phyloP scores from a whole-genome alignment of 2,113 vertebrate genomes.

The Ceyx melanurus region DNA sequence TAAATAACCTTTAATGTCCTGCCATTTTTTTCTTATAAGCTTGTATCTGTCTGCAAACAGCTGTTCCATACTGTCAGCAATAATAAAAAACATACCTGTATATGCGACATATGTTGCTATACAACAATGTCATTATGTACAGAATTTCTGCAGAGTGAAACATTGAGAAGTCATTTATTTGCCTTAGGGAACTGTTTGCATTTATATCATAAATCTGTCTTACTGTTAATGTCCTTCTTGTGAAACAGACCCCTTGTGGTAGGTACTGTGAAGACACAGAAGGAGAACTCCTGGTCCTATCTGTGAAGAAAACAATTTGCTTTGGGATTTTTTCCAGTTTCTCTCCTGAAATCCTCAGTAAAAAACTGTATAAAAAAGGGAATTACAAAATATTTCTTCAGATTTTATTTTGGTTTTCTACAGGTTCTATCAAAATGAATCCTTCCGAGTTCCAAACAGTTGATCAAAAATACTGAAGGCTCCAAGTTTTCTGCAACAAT shows the following conservation, averaged over 20 bases:
- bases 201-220: background rate
- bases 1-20: background rate
- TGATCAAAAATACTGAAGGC: background rate
- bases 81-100: background rate
- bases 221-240: background rate
- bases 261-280: background rate
- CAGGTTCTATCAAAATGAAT: background rate
- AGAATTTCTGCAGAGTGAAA: background rate
- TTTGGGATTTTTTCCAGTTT: background rate
- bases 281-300: background rate
- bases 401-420: background rate
- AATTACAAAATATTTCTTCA: background rate
- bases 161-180: background rate
- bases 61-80: background rate
- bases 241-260: conserved; percentile 16
- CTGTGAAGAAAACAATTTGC: background rate
- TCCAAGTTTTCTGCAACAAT: background rate
- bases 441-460: background rate
- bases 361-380: background rate
- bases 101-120: background rate
- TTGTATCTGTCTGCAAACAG: background rate
- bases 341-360: background rate
- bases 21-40: background rate
- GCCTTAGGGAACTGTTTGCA: background rate
- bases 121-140: background rate